These are phyloP conservation scores for Probaryconus sp. DNA, from an alignment of 1,140 invertebrate species.

Conservation along the genomic window DNA sequence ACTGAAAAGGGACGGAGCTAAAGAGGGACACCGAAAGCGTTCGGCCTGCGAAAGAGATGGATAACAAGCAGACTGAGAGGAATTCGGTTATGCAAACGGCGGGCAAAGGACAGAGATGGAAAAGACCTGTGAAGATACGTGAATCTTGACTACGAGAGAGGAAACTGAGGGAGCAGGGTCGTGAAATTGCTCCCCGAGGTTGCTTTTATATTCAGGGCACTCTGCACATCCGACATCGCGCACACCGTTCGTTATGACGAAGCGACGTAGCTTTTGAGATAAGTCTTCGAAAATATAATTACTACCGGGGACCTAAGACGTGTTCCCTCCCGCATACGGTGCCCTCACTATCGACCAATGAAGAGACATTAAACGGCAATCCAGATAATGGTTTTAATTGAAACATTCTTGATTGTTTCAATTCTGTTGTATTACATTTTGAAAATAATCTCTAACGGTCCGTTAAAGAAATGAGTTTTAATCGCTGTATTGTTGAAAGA, in stretches of 20 bases:
- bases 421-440: too few species aligned
- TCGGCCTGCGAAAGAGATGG: constrained; percentile 48
- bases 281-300: too few species aligned
- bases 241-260: constrained; percentile 1
- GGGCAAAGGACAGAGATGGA: constrained; percentile 33
- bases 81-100: constrained; percentile 51
- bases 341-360: too few species aligned
- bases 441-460: too few species aligned
- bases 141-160: constrained; percentile 11
- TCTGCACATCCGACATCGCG: constrained; percentile 38
- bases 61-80: constrained; percentile 31
- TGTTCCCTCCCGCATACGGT: too few species aligned
- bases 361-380: too few species aligned
- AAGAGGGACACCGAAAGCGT: constrained; percentile 27
- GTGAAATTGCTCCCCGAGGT: constrained; percentile 50
- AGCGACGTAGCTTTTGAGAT: constrained; percentile 22
- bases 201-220: constrained; percentile 54
- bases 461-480: too few species aligned
- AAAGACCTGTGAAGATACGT: constrained; percentile 20
- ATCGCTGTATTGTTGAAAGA: too few species aligned
- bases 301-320: too few species aligned
- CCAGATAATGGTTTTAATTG: too few species aligned
- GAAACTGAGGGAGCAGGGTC: constrained; percentile 25
- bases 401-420: too few species aligned
- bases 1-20: constrained; percentile 36